These are phyloP conservation scores for Megalonaias nervosa DNA, from an alignment of 1,140 invertebrate species.

Conservation along the genomic window DNA sequence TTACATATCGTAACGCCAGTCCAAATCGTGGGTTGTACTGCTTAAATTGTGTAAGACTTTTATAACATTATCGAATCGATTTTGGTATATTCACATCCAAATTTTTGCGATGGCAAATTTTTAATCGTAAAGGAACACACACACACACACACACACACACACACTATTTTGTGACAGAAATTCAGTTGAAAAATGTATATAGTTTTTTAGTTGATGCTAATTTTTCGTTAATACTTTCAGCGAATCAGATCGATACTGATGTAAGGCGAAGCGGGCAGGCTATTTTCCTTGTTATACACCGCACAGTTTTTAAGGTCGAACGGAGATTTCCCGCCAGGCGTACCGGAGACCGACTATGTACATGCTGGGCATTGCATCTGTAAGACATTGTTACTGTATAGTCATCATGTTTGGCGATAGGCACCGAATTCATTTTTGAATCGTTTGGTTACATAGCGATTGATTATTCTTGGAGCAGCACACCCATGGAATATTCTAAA, in stretches of 20 bases:
- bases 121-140: too few relatives aligned
- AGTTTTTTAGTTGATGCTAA: too few relatives aligned
- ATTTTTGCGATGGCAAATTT: too few relatives aligned
- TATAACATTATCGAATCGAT: too few relatives aligned
- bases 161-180: too few relatives aligned
- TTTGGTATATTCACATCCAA: too few relatives aligned
- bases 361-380: constrained; percentile 21
- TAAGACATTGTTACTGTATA: constrained; percentile 44
- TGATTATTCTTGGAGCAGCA: constrained; percentile 48
- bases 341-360: constrained; percentile 56
- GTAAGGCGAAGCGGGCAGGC: constrained; percentile 52
- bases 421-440: constrained; percentile 45
- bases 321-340: constrained; percentile 57
- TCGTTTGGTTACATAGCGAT: constrained; percentile 25
- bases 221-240: too few relatives aligned
- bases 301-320: constrained; percentile 52
- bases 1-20: too few relatives aligned
- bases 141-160: too few relatives aligned
- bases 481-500: constrained; percentile 25
- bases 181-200: too few relatives aligned
- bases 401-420: constrained; percentile 37
- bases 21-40: too few relatives aligned
- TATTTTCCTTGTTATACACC: constrained; percentile 46
- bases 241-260: not conserved
- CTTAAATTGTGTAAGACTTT: too few relatives aligned